Conservation (phyloP, 2,888 invertebrate genomes). For the Clostera curtula region DNA sequence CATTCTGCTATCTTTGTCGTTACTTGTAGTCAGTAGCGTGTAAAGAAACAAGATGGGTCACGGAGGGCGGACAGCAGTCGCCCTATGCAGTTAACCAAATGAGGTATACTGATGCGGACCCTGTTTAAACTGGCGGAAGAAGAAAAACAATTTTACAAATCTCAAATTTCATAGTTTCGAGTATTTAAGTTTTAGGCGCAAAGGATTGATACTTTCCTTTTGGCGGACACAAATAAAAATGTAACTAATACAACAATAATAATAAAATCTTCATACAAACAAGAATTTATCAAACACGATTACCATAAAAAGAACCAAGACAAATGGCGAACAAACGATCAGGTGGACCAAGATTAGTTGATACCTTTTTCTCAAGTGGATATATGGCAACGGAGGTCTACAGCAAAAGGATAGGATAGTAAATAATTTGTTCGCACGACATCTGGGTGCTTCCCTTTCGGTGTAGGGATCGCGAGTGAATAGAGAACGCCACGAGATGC, state of each 20-base stretch:
- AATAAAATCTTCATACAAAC: conserved; percentile 1
- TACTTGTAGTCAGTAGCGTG: too few species aligned
- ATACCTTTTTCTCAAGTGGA: conserved; percentile 31
- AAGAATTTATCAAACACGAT: conserved; percentile 24
- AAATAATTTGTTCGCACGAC: conserved; percentile 69
- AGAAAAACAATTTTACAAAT: too few species aligned
- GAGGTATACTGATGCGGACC: too few species aligned
- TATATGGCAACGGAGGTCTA: conserved; percentile 43
- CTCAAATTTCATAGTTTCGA: too few species aligned
- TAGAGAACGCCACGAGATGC: conserved; percentile 35
- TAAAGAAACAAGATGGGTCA: too few species aligned
- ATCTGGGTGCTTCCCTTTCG: conserved; percentile 67
- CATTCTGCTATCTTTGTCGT: too few species aligned
- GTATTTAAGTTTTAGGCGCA: too few species aligned
- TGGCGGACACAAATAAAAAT: conserved; percentile 13
- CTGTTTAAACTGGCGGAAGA: too few species aligned
- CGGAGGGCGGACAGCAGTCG: too few species aligned
- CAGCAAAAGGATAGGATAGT: conserved; percentile 59
- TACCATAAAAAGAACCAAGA: conserved; percentile 24
- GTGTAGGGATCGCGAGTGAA: conserved; percentile 43
- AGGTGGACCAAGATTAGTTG: conserved; percentile 23
- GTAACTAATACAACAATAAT: conserved; percentile 11
- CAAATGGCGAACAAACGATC: conserved; percentile 21
- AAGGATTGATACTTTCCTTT: conserved; percentile 1
- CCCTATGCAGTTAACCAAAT: too few species aligned